Evolutionary conservation across 2,888 invertebrate species (phyloP), one percentile per base, ranked within the genome.

Genomic region (Autographa pulchrina): DNA sequence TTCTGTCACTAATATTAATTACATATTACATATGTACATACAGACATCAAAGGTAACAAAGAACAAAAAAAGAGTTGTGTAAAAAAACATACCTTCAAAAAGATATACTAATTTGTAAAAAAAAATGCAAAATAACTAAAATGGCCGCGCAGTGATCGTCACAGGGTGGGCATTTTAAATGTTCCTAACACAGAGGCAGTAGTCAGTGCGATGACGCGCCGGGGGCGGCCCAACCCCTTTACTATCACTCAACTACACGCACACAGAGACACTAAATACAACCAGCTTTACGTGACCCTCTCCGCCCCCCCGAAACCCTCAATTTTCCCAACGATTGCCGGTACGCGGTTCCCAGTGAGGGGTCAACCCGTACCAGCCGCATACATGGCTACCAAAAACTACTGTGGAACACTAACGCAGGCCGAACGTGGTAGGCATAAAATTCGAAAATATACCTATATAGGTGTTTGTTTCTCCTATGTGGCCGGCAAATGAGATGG

Each of bases 141-240:
- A 94, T 94, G 94, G 94, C 94, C 87, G 92, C 91, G 77, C 85
- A 86, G 88, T 92, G 91, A 94, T 94, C 92, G 94, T 94, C 93
- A 94, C 90, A 90, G 93, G 94, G 94, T 87, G 93, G 92, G 93
- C 90, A 94, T 95, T 95, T 95, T 92, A 95, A 94, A 94, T 94
- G 94, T 94, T 93, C 93, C 94, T 94, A 95, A 95, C 94, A 95
- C 93, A 94, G 88, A 91, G 92, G 93, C 93, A 93, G 91, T 90
- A 93, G 94, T 94, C 94, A 94, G 90, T 87, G 82, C 90, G 92
- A 94, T 94, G 95, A 94, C 92, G 93, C 90, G 89, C 74, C 86
- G 93, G 92, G 93, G 93, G 92, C 86, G 92, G 90, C 70, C 78
- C 88, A 80, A 85, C 91, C 92, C 91, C 89, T 87, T 84, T 90